Base-by-base conservation (phyloP, 2,797 vertebrate genomes). In the Geotria australis region DNA sequence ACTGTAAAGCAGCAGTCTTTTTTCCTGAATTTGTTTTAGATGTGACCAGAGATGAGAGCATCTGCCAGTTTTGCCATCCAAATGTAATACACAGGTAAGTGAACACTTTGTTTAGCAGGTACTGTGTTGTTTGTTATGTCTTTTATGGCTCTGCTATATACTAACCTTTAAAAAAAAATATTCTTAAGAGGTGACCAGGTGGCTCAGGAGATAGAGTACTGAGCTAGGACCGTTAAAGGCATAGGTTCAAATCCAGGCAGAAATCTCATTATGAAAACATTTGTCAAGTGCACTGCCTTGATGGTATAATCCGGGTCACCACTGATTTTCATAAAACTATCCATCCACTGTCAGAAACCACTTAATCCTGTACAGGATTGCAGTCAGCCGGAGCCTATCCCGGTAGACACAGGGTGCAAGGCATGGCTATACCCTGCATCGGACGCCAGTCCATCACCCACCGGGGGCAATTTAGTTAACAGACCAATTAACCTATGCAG, bases 1-100 rank as follows among this genome's bases (percentile, higher is more conserved):
- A 70, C 57, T 98, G 91, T 62, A 89, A 76, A 63, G 61, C 72
- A 0, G 80, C 79, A 0, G 60, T 88, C 55, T 98, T 88, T 88
- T 85, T 98, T 69, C 89, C 91, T 0, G 78, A 85, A 59, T 75
- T 70, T 0, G 79, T 89, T 59, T 69, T 85, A 63, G 91, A 88
- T 45, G 84, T 83, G 66, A 74, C 66, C 68, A 77, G 79, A 67
- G 83, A 89, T 0, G 73, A 71, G 3, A 76, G 76, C 1, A 1
- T 84, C 57, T 98, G 91, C 63, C 65, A 72, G 1, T 71, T 73
- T 9, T 98, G 91, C 64, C 64, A 60, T 59, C 91, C 91, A 0
- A 67, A 61, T 9, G 84, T 84, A 1, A 70, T 98, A 53, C 74
- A 98, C 70, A 82, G 79, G 89, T 94, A 60, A 75, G 56, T 9